A percentile compares a stretch with the other conserved stretches of the same genome.
Conservation (phyloP, 2,888 invertebrate genomes). For the Orthosia gothica region DNA sequence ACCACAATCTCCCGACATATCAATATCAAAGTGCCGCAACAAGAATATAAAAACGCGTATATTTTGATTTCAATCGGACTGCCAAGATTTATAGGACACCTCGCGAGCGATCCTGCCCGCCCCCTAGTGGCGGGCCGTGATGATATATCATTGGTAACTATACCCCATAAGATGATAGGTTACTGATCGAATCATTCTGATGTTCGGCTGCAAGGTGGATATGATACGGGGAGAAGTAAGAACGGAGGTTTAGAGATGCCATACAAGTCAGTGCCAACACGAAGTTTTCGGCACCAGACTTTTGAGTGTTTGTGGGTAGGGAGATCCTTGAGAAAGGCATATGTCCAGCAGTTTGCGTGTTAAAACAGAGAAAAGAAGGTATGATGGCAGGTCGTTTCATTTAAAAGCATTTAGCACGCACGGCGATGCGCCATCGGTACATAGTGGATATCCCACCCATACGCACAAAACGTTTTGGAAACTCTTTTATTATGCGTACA, state of each 20-base stretch:
- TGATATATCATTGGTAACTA: constrained; percentile 75
- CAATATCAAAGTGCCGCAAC: constrained; percentile 65
- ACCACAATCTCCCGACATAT: constrained; percentile 61
- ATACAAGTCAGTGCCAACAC: background rate
- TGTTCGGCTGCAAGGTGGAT: constrained; percentile 39
- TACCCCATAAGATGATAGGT: constrained; percentile 62
- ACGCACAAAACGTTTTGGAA: no score
- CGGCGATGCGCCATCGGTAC: no score
- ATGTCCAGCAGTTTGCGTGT: no score
- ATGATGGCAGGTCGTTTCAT: no score
- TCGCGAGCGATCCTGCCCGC: constrained; percentile 70
- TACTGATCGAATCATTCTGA: constrained; percentile 42
- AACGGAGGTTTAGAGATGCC: background rate
- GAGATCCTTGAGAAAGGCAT: no score
- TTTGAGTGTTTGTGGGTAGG: no score
- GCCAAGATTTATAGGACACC: constrained; percentile 76
- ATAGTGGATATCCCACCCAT: no score
- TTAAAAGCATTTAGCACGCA: no score
- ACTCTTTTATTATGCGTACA: no score
- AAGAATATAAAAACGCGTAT: constrained; percentile 56
- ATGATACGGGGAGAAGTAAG: constrained; percentile 16
- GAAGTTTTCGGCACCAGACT: no score
- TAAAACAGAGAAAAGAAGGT: no score
- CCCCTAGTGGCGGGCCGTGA: constrained; percentile 48
- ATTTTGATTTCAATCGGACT: constrained; percentile 72